Conservation (phyloP, 1,140 invertebrate genomes). For the Uloborus diversus region DNA sequence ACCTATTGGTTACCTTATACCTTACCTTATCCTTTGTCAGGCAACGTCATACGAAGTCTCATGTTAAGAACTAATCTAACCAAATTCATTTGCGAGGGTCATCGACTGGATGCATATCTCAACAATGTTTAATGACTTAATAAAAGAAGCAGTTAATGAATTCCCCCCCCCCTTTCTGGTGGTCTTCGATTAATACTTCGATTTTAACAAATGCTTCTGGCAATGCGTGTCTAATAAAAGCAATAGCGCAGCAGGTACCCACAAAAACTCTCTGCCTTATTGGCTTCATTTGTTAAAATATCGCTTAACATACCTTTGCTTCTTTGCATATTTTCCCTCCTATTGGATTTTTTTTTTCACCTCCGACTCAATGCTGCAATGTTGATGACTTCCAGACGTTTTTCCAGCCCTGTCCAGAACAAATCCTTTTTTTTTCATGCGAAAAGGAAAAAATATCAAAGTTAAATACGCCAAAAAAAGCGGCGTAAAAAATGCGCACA, state of each 20-base stretch:
- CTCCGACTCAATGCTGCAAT: slow-evolving; percentile 16
- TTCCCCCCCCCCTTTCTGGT: no score
- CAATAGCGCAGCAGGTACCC: slow-evolving; percentile 6
- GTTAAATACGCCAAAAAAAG: slow-evolving; percentile 46
- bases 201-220: slow-evolving; percentile 14
- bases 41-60: no score
- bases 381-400: slow-evolving; percentile 34
- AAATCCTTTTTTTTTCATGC: neutral
- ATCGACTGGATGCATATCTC: no score
- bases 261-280: slow-evolving; percentile 33
- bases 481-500: slow-evolving; percentile 35
- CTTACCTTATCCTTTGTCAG: no score
- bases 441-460: slow-evolving; percentile 19
- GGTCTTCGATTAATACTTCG: slow-evolving; percentile 53
- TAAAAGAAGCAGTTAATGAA: slow-evolving; percentile 29
- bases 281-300: slow-evolving; percentile 56
- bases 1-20: no score
- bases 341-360: neutral
- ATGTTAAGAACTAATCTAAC: no score
- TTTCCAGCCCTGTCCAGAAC: slow-evolving; percentile 4
- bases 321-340: neutral
- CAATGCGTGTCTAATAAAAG: slow-evolving; percentile 34
- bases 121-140: no score
- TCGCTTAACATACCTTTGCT: slow-evolving; percentile 53
- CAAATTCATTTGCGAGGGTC: no score